Percentiles rank a stretch among this genome's conserved stretches.
phyloP scores from a whole-genome alignment of 2,113 vertebrate genomes.

The Neolamprologus devosi region DNA sequence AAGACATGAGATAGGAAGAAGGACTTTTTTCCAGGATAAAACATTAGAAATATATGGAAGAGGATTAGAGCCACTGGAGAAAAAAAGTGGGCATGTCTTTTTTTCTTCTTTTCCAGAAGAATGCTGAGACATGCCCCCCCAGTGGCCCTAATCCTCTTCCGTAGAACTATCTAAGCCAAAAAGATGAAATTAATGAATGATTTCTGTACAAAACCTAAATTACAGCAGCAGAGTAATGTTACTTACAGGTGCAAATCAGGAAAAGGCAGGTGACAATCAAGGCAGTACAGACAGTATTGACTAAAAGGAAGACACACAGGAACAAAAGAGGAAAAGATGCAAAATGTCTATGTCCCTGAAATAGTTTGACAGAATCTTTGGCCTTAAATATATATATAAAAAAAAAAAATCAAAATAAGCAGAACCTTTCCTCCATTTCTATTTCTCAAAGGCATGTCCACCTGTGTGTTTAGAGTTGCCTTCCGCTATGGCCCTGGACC shows the following conservation, averaged over 20 bases:
- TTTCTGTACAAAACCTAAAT: too few species aligned
- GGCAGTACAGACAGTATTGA: too few species aligned
- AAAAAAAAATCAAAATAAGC: rapidly evolving
- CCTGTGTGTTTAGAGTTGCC: neutral
- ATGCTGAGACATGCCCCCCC: neutral
- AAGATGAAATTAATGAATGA: too few species aligned
- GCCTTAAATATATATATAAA: neutral
- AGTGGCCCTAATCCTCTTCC: too few species aligned
- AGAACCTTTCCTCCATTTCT: neutral
- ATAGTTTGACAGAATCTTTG: neutral
- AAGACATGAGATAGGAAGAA: neutral
- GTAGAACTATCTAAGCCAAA: too few species aligned
- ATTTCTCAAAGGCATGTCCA: neutral
- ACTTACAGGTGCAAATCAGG: too few species aligned
- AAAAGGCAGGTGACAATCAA: too few species aligned
- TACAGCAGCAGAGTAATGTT: too few species aligned
- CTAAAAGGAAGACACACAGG: too few species aligned
- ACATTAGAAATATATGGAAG: neutral
- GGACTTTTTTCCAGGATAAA: neutral
- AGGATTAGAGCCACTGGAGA: neutral
- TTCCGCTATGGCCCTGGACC: neutral
- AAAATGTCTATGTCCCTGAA: neutral
- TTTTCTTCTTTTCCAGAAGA: neutral
- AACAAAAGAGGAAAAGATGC: too few species aligned
- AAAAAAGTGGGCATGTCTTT: neutral